Conservation (phyloP, 2,888 invertebrate species). For the Cantharis lateralis region DNA sequence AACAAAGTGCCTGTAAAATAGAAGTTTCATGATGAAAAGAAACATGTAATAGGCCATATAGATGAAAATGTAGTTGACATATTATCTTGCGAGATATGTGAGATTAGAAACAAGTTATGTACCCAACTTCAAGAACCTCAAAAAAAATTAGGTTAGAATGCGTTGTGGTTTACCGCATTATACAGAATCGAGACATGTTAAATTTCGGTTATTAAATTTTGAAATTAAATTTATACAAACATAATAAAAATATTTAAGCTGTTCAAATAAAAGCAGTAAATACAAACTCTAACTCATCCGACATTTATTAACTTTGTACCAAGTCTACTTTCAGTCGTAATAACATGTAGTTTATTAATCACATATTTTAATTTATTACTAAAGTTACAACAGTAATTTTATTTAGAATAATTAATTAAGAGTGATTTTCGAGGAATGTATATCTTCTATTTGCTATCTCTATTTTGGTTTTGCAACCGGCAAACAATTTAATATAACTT, state of each 20-base stretch:
- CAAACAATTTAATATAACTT: too few relatives aligned
- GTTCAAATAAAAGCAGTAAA: too few relatives aligned
- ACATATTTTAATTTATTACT: too few relatives aligned
- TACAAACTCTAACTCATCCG: too few relatives aligned
- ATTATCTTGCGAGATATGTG: not conserved
- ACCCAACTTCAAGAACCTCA: not conserved
- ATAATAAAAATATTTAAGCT: too few relatives aligned
- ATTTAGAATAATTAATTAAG: too few relatives aligned
- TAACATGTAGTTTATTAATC: too few relatives aligned
- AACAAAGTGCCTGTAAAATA: not conserved
- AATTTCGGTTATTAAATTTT: not conserved
- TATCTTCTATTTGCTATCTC: too few relatives aligned
- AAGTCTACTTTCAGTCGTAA: too few relatives aligned
- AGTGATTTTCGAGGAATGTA: not conserved
- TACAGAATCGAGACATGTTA: not conserved
- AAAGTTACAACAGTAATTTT: too few relatives aligned
- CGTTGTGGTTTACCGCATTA: not conserved
- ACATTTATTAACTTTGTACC: too few relatives aligned
- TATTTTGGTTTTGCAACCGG: too few relatives aligned
- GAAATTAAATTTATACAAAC: not conserved
- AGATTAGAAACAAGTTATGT: not conserved
- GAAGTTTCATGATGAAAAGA: not conserved
- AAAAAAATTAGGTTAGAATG: not conserved
- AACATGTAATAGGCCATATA: not conserved
- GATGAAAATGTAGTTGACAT: not conserved